Evolutionary conservation across 2,113 vertebrate genomes (phyloP).

Genomic region (Struthio camelus): DNA sequence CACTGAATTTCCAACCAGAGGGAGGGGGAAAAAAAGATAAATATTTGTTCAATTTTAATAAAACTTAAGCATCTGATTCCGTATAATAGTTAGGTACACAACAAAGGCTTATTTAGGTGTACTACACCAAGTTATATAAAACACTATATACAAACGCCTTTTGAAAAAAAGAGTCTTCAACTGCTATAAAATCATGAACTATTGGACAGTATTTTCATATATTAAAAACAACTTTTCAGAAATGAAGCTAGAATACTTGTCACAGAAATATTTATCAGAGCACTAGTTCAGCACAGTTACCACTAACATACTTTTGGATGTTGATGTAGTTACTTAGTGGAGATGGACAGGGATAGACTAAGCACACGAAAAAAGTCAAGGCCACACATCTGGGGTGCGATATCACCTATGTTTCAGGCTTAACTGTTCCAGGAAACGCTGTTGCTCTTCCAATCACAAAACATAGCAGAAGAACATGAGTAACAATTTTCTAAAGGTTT

Average conservation of each 20-base stretch:
- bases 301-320: neutral
- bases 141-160: neutral
- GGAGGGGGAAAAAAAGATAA: neutral
- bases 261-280: neutral
- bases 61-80: neutral
- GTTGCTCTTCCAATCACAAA: neutral
- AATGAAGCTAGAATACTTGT: neutral
- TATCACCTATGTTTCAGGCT: neutral
- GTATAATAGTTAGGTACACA: neutral
- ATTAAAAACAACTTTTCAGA: neutral
- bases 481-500: neutral
- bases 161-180: neutral
- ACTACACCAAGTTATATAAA: neutral
- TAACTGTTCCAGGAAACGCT: neutral
- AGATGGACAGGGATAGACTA: neutral
- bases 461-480: neutral
- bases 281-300: neutral
- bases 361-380: neutral
- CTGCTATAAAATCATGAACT: neutral
- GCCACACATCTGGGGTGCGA: accelerated
- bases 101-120: neutral
- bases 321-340: neutral
- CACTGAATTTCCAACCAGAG: neutral
- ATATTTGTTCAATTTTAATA: neutral
- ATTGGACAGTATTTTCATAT: neutral